Percentiles rank a stretch among this genome's conserved stretches.
Evolutionary conservation across 2,888 invertebrate species (phyloP).

Genomic region (Pecten maximus): DNA sequence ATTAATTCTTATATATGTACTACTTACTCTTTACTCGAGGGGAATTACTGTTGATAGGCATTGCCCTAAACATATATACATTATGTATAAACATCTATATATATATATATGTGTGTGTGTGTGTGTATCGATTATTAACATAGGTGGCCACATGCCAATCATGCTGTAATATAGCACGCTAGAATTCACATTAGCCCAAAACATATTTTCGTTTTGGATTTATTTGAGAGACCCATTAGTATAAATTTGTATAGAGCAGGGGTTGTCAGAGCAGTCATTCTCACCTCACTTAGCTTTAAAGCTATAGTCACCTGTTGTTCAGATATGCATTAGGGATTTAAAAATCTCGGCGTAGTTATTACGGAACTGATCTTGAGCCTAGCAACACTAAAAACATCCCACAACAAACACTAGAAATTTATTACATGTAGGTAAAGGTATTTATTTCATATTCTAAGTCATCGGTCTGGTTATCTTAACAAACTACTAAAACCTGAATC

Average conservation of each 20-base stretch:
- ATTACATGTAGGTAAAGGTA: background rate
- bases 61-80: too few species aligned
- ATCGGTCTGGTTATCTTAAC: background rate
- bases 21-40: too few species aligned
- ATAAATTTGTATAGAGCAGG: background rate
- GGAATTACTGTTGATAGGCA: too few species aligned
- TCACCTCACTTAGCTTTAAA: background rate
- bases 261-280: background rate
- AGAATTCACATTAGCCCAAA: background rate
- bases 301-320: background rate
- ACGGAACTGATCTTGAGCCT: background rate
- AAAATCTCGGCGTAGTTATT: background rate
- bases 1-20: too few species aligned
- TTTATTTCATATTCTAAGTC: background rate
- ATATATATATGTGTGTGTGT: background rate
- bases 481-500: background rate
- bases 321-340: background rate
- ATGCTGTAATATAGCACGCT: background rate
- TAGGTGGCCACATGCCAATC: background rate
- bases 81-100: background rate
- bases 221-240: background rate
- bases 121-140: background rate
- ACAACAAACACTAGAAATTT: background rate
- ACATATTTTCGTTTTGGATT: background rate
- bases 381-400: background rate